phyloP scores from a whole-genome alignment of 2,888 invertebrate species.

The Trachelus iudaicus region DNA sequence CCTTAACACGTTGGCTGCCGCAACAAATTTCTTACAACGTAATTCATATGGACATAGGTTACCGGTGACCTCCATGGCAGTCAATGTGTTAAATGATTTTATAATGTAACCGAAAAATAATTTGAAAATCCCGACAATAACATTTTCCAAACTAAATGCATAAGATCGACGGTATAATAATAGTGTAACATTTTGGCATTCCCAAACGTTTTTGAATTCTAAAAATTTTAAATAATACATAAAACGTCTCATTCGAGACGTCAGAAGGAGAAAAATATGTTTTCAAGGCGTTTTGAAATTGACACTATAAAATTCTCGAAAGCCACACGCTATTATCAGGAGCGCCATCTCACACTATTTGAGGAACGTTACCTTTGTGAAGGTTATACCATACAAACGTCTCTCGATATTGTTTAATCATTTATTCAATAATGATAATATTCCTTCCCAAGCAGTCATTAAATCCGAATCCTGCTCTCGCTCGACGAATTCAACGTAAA shows the following conservation, averaged over 20 bases:
- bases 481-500: constrained; percentile 10
- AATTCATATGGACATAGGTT: too few species aligned
- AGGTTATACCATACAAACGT: neutral
- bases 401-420: constrained; percentile 13
- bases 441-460: constrained; percentile 24
- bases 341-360: neutral
- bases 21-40: too few species aligned
- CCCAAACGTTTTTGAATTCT: neutral
- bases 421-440: constrained; percentile 24
- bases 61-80: too few species aligned
- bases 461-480: constrained; percentile 8
- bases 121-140: too few species aligned
- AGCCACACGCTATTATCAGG: too few species aligned
- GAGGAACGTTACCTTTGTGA: neutral
- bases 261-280: neutral
- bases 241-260: neutral
- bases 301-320: neutral
- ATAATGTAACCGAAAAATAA: too few species aligned
- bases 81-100: too few species aligned
- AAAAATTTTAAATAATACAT: neutral
- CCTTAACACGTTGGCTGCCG: too few species aligned
- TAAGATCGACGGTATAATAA: too few species aligned
- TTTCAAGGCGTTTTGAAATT: neutral
- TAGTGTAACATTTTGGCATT: too few species aligned
- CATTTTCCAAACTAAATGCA: too few species aligned